Evolutionary conservation across 53 echinoderm and acorn worm genomes (phyloP), one percentile per base, ranked within the genome.

Genomic region (Apostichopus leukothele): DNA sequence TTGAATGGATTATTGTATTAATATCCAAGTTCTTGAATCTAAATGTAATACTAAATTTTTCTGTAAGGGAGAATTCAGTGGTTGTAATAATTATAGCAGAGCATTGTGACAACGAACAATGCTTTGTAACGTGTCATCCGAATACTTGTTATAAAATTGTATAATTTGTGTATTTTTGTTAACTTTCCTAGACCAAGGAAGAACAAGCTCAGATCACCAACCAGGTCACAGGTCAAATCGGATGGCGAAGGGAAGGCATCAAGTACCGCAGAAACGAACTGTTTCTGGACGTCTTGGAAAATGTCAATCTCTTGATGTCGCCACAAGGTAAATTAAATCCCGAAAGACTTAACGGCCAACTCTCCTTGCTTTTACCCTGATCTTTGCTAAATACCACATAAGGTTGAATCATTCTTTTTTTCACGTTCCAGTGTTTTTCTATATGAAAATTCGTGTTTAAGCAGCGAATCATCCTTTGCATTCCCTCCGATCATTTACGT

Each of bases 161-260:
- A 16, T 23, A 76, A n/a, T 22, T 76, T 10, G 10, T 0, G 14
- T 23, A 1, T 6, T 21, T 50, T 3, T 78, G 6, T 78, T 50
- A 0, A 5, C 51, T 26, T 60, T 51, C 26, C 7, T 87, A 95
- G 94, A 97, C 93, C 52, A 95, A 95, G 78, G 99, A 98, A 83
- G 99, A 98, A 77, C 99, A 98, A 67, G 90, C 95, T 25, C 99
- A 98, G 93, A 96, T 98, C 74, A 96, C 99, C 79, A 98, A 95
- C 86, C 95, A 98, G 91, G 95, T 98, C 71, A 98, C 99, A 71
- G 99, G 99, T 85, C 99, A 98, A 91, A 98, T 98, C 20, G 99
- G 99, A 52, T 98, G 99, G 94, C 84, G 99, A 50, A 73, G 99
- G 50, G 99, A 98, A 87, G 99, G 99, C 53, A 98, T 98, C 92